phyloP scores from a whole-genome alignment of 1,140 invertebrate species.

The Zeugodacus cucurbitae region DNA sequence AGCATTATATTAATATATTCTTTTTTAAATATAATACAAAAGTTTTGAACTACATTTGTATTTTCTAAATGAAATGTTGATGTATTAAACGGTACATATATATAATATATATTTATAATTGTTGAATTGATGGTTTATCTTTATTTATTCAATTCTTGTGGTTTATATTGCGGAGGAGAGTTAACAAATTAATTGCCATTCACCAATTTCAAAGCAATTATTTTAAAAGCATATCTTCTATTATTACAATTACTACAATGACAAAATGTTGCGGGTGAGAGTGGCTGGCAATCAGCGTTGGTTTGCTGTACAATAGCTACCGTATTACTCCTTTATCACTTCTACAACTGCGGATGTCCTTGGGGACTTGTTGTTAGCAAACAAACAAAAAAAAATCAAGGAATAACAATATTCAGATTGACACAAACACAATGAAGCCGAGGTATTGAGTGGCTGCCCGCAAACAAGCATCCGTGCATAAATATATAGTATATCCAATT shows the following conservation, averaged over 20 bases:
- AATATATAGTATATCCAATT: neutral
- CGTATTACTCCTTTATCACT: neutral
- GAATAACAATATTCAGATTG: neutral
- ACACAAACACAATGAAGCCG: neutral
- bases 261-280: neutral
- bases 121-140: too few species aligned
- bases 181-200: constrained; percentile 25
- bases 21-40: neutral
- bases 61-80: too few species aligned
- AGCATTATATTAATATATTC: neutral
- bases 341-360: neutral
- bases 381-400: neutral
- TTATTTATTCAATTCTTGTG: neutral
- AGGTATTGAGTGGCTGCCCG: neutral
- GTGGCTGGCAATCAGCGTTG: neutral
- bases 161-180: neutral
- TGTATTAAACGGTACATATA: too few species aligned
- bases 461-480: neutral
- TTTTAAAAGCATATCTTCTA: constrained; percentile 44
- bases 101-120: too few species aligned
- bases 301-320: neutral
- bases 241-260: neutral
- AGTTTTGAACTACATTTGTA: too few species aligned
- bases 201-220: constrained; percentile 44
- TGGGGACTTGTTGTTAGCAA: neutral